Conservation (phyloP, 2,888 invertebrate species). For the Plebejus melissa region DNA sequence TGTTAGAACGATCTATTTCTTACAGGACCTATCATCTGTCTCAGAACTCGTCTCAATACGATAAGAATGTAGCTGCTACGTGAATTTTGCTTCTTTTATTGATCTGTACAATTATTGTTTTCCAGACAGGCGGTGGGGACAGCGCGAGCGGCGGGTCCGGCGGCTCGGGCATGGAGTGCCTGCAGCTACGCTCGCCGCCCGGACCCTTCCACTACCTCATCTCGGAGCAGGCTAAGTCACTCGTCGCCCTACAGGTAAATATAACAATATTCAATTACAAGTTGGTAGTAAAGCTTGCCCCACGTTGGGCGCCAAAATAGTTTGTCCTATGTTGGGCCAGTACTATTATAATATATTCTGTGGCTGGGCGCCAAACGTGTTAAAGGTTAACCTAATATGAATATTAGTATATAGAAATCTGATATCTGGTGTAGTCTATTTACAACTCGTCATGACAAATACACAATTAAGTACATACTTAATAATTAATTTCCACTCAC, state of each 20-base stretch:
- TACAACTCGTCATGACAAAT: background rate
- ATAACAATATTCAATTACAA: background rate
- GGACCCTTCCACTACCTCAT: conserved; percentile 90
- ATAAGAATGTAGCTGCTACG: background rate
- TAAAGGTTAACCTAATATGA: no score
- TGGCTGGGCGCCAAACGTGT: no score
- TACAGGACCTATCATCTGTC: no score
- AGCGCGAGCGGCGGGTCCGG: conserved; percentile 78
- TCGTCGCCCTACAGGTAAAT: conserved; percentile 86
- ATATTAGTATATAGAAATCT: background rate
- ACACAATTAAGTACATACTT: background rate
- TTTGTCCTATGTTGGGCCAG: background rate
- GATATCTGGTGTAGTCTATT: background rate
- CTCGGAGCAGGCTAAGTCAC: conserved; percentile 93
- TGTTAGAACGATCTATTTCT: no score
- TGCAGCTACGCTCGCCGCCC: conserved; percentile 85
- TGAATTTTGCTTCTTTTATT: background rate
- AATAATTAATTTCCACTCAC: background rate
- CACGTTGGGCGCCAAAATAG: background rate
- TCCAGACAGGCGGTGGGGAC: conserved; percentile 76
- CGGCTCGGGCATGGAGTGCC: conserved; percentile 88
- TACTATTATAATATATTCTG: no score
- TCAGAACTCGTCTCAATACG: no score
- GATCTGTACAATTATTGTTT: conserved; percentile 33
- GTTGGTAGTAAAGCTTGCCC: background rate